A percentile compares a stretch with the other conserved stretches of the same genome.
Evolutionary conservation across 2,888 invertebrate genomes (phyloP).

Genomic region (Acanthacorydalis orientalis): DNA sequence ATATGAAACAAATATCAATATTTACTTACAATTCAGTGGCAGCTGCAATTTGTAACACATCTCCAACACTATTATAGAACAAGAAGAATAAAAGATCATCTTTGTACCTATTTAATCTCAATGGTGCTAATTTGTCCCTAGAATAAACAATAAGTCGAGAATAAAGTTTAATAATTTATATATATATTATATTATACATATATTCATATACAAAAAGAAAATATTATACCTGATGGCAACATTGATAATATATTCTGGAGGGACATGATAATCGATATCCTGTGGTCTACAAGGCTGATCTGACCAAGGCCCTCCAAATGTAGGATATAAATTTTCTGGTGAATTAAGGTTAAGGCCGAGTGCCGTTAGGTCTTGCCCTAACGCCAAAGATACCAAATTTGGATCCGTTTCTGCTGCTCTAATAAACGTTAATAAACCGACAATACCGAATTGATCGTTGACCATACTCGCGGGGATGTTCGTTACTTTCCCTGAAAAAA

Average conservation of each 20-base stretch:
- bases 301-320: slow-evolving; percentile 98
- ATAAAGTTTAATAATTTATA: too few relatives aligned
- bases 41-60: slow-evolving; percentile 93
- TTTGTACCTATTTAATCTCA: slow-evolving; percentile 92
- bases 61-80: slow-evolving; percentile 98
- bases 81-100: slow-evolving; percentile 98
- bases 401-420: slow-evolving; percentile 95
- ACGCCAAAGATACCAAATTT: slow-evolving; percentile 86
- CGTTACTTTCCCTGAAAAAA: slow-evolving; percentile 74
- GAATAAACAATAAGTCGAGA: slow-evolving; percentile 20
- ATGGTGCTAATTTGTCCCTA: slow-evolving; percentile 84
- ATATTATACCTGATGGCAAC: slow-evolving; percentile 57
- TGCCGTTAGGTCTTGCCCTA: slow-evolving; percentile 96
- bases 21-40: slow-evolving; percentile 84
- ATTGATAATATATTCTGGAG: slow-evolving; percentile 97
- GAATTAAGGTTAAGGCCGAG: slow-evolving; percentile 97
- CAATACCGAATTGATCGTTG: slow-evolving; percentile 98
- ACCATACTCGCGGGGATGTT: slow-evolving; percentile 99
- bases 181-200: background rate
- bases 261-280: slow-evolving; percentile 96
- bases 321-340: slow-evolving; percentile 93
- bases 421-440: slow-evolving; percentile 94
- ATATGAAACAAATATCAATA: background rate
- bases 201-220: background rate
- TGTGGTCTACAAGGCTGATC: slow-evolving; percentile 96